Evolutionary conservation across 2,113 vertebrate genomes (phyloP), one percentile per base, ranked within the genome.

Genomic region (Perca fluviatilis): DNA sequence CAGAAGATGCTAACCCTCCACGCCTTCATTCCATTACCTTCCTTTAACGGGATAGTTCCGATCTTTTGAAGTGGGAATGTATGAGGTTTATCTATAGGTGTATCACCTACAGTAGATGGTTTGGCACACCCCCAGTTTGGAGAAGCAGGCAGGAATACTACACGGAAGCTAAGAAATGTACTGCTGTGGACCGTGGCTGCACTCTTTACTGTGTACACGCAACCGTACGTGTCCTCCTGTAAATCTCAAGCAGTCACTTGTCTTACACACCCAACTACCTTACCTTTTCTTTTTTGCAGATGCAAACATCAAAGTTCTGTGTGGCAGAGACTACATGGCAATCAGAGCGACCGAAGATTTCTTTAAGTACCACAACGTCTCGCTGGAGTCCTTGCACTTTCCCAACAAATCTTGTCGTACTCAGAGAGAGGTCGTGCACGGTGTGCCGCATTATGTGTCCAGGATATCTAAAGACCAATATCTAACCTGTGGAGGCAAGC

Each of bases 321-420:
- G 95, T 49, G 83, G 84, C 4, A 90, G 67, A 18, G 80, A 95
- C 89, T 92, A 72, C 74, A 86, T 95, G 11, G 69, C 57, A 0
- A 81, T 96, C 79, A n/a, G 85, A 57, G 94, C 85, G 5, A 21
- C 51, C 0, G 92, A 95, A 46, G 95, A 94, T 11, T 95, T 92
- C 50, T 96, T 96, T 82, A 49, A 61, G 2, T 94, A 95, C 70
- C 73, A 94, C 77, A 90, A 93, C 0, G 88, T 94, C 21, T 91
- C 88, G 0, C 57, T 95, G 14, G 86, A 93, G 5, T 85, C 89
- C 2, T 69, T 95, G 62, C 93, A 95, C 78, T 56, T 95, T 58
- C 63, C 77, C 63, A 96, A 96, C 77, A 71, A 69, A 11, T 91
- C 86, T 0, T 96, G 95, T 15, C 74, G 72, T 0, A 93, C 89